phyloP scores from a whole-genome alignment of 2,797 vertebrate genomes.

The Eidolon dupreanum region DNA sequence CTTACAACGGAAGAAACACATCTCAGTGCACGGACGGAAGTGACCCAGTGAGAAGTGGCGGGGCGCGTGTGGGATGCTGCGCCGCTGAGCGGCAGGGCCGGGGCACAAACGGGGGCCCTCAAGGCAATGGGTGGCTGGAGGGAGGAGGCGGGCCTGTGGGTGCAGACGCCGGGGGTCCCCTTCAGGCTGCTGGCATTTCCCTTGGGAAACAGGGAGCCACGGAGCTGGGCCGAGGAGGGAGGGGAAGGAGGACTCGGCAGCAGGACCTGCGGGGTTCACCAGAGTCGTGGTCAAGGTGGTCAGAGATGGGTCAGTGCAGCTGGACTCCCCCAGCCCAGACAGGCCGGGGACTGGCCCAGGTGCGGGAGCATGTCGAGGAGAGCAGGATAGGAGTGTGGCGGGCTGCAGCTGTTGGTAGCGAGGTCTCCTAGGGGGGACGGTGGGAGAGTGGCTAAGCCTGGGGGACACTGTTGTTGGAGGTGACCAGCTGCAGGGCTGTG shows the following conservation, averaged over 20 bases:
- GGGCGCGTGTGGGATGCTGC: neutral
- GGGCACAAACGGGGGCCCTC: too few species aligned
- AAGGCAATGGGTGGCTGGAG: neutral
- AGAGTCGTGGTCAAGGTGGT: neutral
- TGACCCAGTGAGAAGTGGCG: neutral
- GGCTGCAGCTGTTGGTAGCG: neutral
- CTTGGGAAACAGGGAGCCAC: neutral
- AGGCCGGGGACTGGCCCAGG: fast-evolving
- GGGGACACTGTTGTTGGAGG: neutral
- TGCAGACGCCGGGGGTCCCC: fast-evolving
- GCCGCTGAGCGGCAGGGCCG: neutral
- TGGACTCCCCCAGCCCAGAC: fast-evolving
- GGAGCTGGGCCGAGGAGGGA: neutral
- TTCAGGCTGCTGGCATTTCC: neutral
- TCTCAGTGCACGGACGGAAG: fast-evolving
- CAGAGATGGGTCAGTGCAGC: fast-evolving
- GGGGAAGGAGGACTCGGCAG: too few species aligned
- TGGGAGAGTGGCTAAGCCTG: neutral
- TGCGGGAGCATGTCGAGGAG: neutral
- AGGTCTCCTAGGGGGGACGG: neutral
- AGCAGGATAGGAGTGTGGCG: neutral
- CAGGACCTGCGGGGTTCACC: too few species aligned
- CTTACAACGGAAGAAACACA: neutral
- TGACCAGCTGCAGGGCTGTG: neutral
- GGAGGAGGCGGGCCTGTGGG: neutral